These are phyloP conservation scores for Aphidius gifuensis DNA, from an alignment of 1,140 invertebrate species.

Conservation along the genomic window DNA sequence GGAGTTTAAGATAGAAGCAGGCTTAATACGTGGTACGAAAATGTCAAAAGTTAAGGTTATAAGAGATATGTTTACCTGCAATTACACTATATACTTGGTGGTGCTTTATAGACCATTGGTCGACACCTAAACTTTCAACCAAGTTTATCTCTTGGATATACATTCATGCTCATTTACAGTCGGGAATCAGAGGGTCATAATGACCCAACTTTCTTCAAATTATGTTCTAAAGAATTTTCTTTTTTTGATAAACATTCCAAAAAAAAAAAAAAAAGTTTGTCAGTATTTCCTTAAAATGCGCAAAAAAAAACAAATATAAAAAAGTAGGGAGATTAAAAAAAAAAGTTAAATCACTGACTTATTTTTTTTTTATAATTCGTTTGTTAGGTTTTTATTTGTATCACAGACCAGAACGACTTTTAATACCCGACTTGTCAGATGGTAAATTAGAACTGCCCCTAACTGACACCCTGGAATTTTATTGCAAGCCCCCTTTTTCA, in stretches of 20 bases:
- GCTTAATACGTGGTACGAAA: slow-evolving; percentile 22
- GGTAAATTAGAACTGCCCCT: slow-evolving; percentile 12
- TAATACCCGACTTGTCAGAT: slow-evolving; percentile 10
- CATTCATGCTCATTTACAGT: slow-evolving; percentile 11
- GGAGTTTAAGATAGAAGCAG: slow-evolving; percentile 4
- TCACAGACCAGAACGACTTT: not conserved
- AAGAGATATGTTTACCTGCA: slow-evolving; percentile 23
- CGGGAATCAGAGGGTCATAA: slow-evolving; percentile 12
- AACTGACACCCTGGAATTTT: slow-evolving; percentile 5
- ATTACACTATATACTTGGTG: slow-evolving; percentile 25
- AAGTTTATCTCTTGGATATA: not conserved
- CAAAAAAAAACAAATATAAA: too few relatives aligned
- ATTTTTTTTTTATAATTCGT: not conserved
- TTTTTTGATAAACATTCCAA: too few relatives aligned
- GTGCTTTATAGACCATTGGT: slow-evolving; percentile 23
- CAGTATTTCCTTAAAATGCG: not conserved
- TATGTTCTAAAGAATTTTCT: not conserved
- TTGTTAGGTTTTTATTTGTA: not conserved
- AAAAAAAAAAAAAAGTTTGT: too few relatives aligned
- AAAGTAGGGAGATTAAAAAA: too few relatives aligned
- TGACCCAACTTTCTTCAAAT: not conserved
- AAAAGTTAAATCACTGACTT: too few relatives aligned
- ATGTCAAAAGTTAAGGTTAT: slow-evolving; percentile 20
- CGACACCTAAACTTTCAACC: slow-evolving; percentile 1
- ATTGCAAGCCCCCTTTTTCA: not conserved